Evolutionary conservation across 2,797 vertebrate species (phyloP), one percentile per base, ranked within the genome.

Genomic region (Onychomys leucogaster): DNA sequence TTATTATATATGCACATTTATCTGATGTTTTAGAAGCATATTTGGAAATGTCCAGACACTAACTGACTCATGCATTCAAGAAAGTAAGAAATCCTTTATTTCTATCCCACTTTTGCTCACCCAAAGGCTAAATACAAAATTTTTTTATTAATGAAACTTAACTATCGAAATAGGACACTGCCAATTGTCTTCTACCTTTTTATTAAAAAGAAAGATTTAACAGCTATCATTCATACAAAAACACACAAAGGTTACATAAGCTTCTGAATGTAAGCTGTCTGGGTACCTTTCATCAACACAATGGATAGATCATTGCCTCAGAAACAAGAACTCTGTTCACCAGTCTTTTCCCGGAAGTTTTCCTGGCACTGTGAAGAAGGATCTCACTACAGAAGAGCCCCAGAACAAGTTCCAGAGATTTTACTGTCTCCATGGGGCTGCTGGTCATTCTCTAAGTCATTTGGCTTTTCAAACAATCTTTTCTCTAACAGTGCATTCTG

Each of bases 201-300:
- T 61, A 78, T 41, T 89, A 34, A 86, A 94, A 92, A 94, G 78
- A 86, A 91, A 95, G 77, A 75, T 89, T 80, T 86, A 65, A 75
- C 9, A 80, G 17, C 34, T 49, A n/a, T 57, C 67, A 94, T 49
- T 52, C 5, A n/a, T 67, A 32, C 10, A 85, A 77, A 94, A 92
- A 67, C 4, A 80, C 69, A 75, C 87, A 59, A 85, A 73, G 43
- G 87, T 90, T 73, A 75, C 6, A 65, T 17, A 57, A 55, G 8
- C 8, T 52, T 93, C 19, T n/a, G 41, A 88, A 90, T 90, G 67
- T 89, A 84, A 93, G 75, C 10, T 73, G n/a, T n/a, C 49, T 9
- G 11, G 1, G 0, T 61, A 3, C 1, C 29, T 77, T 94, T 94
- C 16, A 59, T 82, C 14, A 84, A 85, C 82, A 82, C 17, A 49